Percentiles rank a stretch among this genome's conserved stretches.
These are phyloP conservation scores for Heliconius congener DNA, from an alignment of 1,140 invertebrate genomes.

Conservation along the genomic window DNA sequence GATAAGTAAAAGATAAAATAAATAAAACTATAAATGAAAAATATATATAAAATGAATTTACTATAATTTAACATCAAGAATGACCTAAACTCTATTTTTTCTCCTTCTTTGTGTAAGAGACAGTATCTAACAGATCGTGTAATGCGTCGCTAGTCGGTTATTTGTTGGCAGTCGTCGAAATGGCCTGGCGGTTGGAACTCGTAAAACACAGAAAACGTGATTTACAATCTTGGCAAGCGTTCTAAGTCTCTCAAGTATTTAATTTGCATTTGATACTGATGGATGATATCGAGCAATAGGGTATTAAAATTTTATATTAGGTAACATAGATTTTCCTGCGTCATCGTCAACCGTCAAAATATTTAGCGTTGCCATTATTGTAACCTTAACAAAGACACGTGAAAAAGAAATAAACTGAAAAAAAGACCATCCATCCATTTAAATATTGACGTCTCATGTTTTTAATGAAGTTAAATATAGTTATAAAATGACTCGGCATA, in stretches of 20 bases:
- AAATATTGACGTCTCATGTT: no score
- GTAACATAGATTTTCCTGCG: no score
- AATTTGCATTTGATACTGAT: not conserved
- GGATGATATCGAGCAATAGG: not conserved
- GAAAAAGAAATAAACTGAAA: no score
- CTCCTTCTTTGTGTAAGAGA: not conserved
- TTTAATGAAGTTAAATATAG: not conserved
- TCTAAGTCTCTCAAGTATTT: not conserved
- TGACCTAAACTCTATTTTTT: not conserved
- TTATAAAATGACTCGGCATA: not conserved
- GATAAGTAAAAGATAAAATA: no score
- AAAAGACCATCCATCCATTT: no score
- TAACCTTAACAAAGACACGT: no score
- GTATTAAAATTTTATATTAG: not conserved
- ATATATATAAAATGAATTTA: not conserved
- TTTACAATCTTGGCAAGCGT: slow-evolving; percentile 1
- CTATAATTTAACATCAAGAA: not conserved
- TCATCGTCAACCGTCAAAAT: no score
- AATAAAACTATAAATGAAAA: no score
- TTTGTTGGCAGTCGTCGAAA: not conserved
- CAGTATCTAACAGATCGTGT: not conserved
- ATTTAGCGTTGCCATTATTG: no score
- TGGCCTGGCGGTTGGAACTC: not conserved
- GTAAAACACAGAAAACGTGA: slow-evolving; percentile 6
- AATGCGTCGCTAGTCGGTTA: slow-evolving; percentile 1